Percentiles rank a stretch among this genome's conserved stretches.
Evolutionary conservation across 2,113 vertebrate genomes (phyloP).

Genomic region (Merops nubicus): DNA sequence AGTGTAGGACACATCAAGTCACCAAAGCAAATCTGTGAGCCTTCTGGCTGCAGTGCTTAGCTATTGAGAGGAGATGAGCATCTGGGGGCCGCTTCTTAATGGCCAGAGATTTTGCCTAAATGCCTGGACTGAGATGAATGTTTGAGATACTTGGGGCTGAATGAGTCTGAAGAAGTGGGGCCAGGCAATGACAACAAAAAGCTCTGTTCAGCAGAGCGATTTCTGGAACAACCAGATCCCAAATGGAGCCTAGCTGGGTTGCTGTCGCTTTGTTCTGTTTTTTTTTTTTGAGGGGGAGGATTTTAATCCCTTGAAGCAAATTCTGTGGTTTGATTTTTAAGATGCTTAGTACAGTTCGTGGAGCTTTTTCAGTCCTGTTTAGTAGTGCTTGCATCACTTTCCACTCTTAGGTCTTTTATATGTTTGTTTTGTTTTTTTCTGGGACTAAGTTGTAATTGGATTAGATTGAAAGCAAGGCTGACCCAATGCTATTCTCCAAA

Average conservation of each 20-base stretch:
- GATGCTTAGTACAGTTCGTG: neutral
- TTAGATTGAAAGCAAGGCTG: neutral
- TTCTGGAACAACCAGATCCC: neutral
- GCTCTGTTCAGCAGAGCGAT: neutral
- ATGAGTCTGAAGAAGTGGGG: neutral
- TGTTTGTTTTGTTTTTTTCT: fast-evolving
- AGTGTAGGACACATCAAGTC: neutral
- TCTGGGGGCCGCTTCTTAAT: neutral
- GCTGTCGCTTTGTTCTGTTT: neutral
- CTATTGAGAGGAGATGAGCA: neutral
- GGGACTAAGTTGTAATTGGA: neutral
- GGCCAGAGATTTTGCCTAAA: neutral
- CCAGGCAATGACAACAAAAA: neutral
- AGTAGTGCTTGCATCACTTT: neutral
- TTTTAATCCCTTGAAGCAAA: neutral
- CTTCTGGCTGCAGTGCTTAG: neutral
- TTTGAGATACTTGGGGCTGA: neutral
- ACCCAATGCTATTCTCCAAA: neutral
- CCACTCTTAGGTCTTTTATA: neutral
- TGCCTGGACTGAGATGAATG: neutral
- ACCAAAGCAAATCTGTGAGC: neutral
- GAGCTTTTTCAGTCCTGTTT: neutral
- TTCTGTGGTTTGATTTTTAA: neutral
- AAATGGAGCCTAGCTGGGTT: neutral
- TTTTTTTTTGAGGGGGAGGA: neutral